These are phyloP conservation scores for Coecobrya sp. DNA, from an alignment of 2,888 invertebrate species.

Conservation along the genomic window DNA sequence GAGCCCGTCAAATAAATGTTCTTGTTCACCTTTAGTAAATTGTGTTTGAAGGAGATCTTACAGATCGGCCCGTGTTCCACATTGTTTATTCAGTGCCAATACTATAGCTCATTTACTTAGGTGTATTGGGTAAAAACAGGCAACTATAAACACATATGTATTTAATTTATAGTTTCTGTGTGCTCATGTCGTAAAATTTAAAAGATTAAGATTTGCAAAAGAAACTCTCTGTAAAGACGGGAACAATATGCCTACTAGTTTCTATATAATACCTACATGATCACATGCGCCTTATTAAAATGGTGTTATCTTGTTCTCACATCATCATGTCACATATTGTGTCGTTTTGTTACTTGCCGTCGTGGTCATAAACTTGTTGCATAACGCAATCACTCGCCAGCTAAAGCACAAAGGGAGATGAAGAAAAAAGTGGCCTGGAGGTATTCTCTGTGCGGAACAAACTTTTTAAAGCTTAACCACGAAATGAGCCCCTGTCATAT, in stretches of 20 bases:
- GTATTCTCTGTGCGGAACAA: conserved; percentile 32
- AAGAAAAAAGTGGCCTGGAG: conserved; percentile 59
- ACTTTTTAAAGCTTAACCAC: conserved; percentile 5
- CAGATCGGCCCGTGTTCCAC: too few species aligned
- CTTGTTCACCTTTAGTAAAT: conserved; percentile 38
- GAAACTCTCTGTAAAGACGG: neutral
- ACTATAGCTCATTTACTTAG: neutral
- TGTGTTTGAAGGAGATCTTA: neutral
- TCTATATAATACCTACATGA: neutral
- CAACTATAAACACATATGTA: neutral
- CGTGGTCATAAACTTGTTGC: conserved; percentile 71
- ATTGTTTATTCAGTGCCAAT: too few species aligned
- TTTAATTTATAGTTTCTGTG: conserved; percentile 5
- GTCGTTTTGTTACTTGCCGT: conserved; percentile 68
- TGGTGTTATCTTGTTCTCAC: conserved; percentile 76
- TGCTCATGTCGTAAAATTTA: conserved; percentile 41
- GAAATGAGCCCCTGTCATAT: neutral
- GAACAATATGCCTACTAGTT: neutral
- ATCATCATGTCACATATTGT: conserved; percentile 77
- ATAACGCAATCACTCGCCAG: conserved; percentile 15
- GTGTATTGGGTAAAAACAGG: neutral
- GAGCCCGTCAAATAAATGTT: conserved; percentile 32
- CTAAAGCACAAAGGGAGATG: neutral
- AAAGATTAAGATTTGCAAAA: conserved; percentile 14
- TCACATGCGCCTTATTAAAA: conserved; percentile 58